Percentiles rank a stretch among this genome's conserved stretches.
Evolutionary conservation across 2,888 invertebrate genomes (phyloP).

Genomic region (Tinea trinotella): DNA sequence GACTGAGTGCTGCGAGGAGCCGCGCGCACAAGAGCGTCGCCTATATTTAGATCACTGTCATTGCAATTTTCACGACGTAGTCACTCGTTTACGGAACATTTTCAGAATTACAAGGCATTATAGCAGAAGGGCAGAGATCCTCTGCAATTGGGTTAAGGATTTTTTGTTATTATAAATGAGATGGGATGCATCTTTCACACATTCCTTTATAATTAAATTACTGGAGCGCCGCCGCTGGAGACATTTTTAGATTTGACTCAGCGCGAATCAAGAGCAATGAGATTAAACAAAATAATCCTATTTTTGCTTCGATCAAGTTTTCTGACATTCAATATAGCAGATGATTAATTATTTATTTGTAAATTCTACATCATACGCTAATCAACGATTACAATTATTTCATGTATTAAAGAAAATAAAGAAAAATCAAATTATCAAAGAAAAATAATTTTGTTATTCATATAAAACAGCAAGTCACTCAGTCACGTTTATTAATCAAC

Average conservation of each 20-base stretch:
- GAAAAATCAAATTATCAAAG: too few relatives aligned
- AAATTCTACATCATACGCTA: too few relatives aligned
- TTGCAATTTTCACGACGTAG: constrained; percentile 68
- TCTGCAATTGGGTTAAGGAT: constrained; percentile 55
- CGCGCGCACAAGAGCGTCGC: constrained; percentile 27
- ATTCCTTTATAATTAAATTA: not conserved
- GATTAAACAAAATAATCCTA: not conserved
- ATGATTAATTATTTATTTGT: too few relatives aligned
- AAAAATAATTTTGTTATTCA: too few relatives aligned
- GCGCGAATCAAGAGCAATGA: not conserved
- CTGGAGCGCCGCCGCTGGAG: not conserved
- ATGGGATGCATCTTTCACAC: not conserved
- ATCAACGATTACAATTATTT: too few relatives aligned
- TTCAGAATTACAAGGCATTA: constrained; percentile 31
- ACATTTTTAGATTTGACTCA: constrained; percentile 5
- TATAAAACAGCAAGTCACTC: too few relatives aligned
- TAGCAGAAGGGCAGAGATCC: constrained; percentile 33
- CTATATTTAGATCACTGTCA: constrained; percentile 70
- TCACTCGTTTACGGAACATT: constrained; percentile 42
- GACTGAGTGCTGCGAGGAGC: constrained; percentile 42
- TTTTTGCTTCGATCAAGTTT: too few relatives aligned
- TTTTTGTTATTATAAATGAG: constrained; percentile 28
- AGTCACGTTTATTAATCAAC: too few relatives aligned
- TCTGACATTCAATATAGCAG: too few relatives aligned
- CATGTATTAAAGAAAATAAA: too few relatives aligned